These are phyloP conservation scores for Danaus chrysippus DNA, from an alignment of 2,888 invertebrate genomes.

Conservation along the genomic window DNA sequence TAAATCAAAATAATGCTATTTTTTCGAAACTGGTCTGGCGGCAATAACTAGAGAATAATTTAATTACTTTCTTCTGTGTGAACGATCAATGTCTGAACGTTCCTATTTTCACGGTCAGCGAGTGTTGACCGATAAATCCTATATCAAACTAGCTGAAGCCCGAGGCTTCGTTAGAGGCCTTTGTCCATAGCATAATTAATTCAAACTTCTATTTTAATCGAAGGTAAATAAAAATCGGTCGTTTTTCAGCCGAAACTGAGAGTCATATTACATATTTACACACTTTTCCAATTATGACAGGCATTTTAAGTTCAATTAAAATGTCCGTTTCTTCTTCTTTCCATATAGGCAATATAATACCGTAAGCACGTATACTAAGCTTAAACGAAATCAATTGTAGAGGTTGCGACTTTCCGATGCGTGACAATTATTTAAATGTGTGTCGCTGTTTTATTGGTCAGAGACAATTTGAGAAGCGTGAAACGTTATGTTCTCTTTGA, in stretches of 20 bases:
- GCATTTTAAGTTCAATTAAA: too few species aligned
- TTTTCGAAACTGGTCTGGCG: background rate
- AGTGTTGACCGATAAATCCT: constrained; percentile 14
- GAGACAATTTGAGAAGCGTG: background rate
- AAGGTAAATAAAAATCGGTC: too few species aligned
- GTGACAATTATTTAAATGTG: constrained; percentile 22
- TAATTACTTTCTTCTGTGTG: constrained; percentile 7
- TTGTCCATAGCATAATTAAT: too few species aligned
- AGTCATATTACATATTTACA: too few species aligned
- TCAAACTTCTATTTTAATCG: too few species aligned
- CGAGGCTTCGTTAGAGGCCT: too few species aligned
- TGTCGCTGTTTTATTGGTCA: constrained; percentile 9
- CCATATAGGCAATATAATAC: background rate
- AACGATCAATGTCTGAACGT: constrained; percentile 16
- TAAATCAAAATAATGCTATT: background rate
- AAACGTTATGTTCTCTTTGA: background rate
- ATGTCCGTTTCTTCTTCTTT: too few species aligned
- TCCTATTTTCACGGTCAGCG: constrained; percentile 27
- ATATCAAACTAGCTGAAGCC: background rate
- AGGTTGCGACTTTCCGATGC: constrained; percentile 18
- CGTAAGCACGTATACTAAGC: background rate
- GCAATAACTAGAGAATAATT: background rate
- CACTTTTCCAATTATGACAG: too few species aligned
- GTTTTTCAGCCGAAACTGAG: too few species aligned
- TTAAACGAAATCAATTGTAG: constrained; percentile 10